A percentile compares a stretch with the other conserved stretches of the same genome.
Evolutionary conservation across 2,113 vertebrate species (phyloP).

Genomic region (Planiliza haematocheilus): DNA sequence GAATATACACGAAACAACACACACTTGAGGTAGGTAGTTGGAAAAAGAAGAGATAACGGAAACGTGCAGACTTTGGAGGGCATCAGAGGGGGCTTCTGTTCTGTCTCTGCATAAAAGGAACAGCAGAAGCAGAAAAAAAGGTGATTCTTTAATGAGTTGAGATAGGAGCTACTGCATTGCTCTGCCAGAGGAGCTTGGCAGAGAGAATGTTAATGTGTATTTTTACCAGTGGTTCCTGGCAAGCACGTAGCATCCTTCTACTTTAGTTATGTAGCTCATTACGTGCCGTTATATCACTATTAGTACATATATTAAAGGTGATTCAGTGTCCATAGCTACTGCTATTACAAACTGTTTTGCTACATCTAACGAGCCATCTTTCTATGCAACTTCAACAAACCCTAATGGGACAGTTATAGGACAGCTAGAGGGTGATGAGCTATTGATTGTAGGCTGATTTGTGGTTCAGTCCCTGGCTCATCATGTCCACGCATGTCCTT

Average conservation of each 20-base stretch:
- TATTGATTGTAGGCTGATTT: slow-evolving; percentile 19
- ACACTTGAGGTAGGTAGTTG: neutral
- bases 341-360: neutral
- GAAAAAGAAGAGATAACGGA: slow-evolving; percentile 6
- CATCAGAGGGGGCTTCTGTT: neutral
- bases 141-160: slow-evolving; percentile 26
- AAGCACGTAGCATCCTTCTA: neutral
- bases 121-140: slow-evolving; percentile 9
- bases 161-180: slow-evolving; percentile 1
- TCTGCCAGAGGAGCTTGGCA: slow-evolving; percentile 4
- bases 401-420: neutral
- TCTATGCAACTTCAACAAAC: neutral
- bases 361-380: slow-evolving; percentile 7
- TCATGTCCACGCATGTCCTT: slow-evolving; percentile 5
- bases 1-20: slow-evolving; percentile 12
- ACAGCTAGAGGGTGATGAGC: slow-evolving; percentile 3
- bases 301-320: neutral
- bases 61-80: neutral
- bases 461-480: neutral
- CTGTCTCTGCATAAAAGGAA: neutral
- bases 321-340: neutral
- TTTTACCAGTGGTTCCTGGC: slow-evolving; percentile 26
- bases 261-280: slow-evolving; percentile 17
- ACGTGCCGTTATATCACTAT: neutral
- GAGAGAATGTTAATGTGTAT: slow-evolving; percentile 6